Evolutionary conservation across 2,888 invertebrate species (phyloP).

Genomic region (Hydrotaea diabolus): DNA sequence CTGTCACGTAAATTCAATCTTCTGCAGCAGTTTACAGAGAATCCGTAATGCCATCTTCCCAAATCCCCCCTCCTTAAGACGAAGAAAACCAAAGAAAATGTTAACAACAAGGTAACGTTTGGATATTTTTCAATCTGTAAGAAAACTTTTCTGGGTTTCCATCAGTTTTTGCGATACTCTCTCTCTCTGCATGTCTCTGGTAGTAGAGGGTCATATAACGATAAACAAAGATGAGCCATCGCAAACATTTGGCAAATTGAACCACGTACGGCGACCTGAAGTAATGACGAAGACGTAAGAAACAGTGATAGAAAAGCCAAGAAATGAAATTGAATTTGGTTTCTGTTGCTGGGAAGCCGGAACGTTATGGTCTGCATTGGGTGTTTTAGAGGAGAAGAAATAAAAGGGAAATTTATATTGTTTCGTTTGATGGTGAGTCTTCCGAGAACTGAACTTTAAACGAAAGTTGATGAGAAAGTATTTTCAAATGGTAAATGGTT

Average conservation of each 20-base stretch:
- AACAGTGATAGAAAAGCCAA: background rate
- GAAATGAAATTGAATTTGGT: background rate
- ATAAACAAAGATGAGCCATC: background rate
- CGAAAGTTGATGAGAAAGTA: background rate
- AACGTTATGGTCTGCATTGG: background rate
- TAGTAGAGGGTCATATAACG: background rate
- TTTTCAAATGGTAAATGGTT: background rate
- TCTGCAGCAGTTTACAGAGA: constrained; percentile 19
- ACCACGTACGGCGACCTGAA: constrained; percentile 32
- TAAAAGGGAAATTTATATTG: constrained; percentile 22
- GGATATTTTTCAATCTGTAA: background rate
- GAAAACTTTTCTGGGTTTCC: background rate
- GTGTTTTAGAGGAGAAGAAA: constrained; percentile 1
- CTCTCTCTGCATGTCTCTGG: too few relatives aligned
- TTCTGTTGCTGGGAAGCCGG: background rate
- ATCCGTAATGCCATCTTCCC: background rate
- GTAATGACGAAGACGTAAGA: constrained; percentile 12
- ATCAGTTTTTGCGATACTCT: background rate
- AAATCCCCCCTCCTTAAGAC: background rate
- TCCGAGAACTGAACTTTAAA: constrained; percentile 25
- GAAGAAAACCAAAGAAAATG: background rate
- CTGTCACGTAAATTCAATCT: constrained; percentile 65
- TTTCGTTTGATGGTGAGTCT: background rate
- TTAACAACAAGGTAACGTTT: constrained; percentile 12
- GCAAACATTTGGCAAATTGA: constrained; percentile 30